Base-by-base conservation (phyloP, 2,797 vertebrate genomes). In the Erethizon dorsatum region DNA sequence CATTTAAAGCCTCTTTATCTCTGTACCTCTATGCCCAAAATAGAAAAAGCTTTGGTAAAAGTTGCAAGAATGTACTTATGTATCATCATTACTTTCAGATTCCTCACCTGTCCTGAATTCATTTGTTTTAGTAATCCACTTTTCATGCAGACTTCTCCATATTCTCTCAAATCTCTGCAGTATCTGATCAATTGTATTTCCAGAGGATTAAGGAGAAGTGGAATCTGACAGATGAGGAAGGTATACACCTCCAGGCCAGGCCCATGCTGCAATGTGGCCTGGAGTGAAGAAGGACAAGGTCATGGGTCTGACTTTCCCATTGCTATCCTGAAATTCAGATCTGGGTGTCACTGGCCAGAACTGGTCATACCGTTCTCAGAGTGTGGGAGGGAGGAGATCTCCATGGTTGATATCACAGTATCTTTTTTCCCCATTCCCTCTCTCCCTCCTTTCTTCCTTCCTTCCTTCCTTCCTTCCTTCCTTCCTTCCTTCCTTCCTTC, bases 1-100 rank as follows among this genome's bases (percentile, higher is more conserved):
- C 56, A 83, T 75, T 88, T 80, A 95, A 82, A 96, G 15, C 4
- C 33, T 82, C 84, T 94, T 89, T 78, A 24, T 69, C 56, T 67
- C 22, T 65, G 71, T 63, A 67, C 8, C 24, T 95, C 56, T 91
- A 33, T 67, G 71, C 33, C 33, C n/a, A 24, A 50, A 31, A 78
- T 67, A 85, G 85, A 54, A 90, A 90, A 89, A 13, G 17, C 77
- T 31, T 96, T 54, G 11, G 59, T 28, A 84, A 83, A 78, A 94
- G 47, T 37, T 41, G 18, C 26, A 92, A 91, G 28, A 90, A 82
- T n/a, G 1, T 47, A 78, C 63, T 83, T 65, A 65, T 24, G 57
- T 57, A 56, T 67, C 77, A 54, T 82, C 56, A 90, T 83, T 84
- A 89, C 69, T 93, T 86, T 94, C 41, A 73, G 13, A 31, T 69